Evolutionary conservation across 2,113 vertebrate species (phyloP), one percentile per base, ranked within the genome.

Genomic region (Pterocles orientalis): DNA sequence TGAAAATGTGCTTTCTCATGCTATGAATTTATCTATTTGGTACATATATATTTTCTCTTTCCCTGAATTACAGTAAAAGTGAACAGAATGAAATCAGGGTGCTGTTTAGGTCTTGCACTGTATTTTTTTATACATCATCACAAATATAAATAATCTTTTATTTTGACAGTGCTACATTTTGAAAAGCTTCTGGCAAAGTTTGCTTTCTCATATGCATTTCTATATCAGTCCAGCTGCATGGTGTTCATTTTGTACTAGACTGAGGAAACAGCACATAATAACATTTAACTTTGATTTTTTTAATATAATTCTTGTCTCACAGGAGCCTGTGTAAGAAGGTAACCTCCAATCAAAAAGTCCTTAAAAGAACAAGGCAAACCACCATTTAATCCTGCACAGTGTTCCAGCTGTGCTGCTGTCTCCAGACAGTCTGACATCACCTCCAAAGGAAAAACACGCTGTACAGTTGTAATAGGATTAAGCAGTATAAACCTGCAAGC

Each of bases 381-480:
- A 33, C 10, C 28, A 20, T 82, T 95, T 79, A 70, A 84, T 73
- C 70, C 64, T 72, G 58, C 66, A 31, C 19, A 70, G 51, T 33
- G n/a, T 51, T 94, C 57, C 69, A 88, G 56, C 58, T 92, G 89
- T 78, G 72, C 68, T 81, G 88, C 90, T 85, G 80, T 62, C 69
- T 95, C 77, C 81, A 79, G 77, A 48, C 15, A 68, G 56, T 69
- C 91, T 62, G 86, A 70, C 86, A 91, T 69, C 86, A 81, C 84
- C 47, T 69, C 61, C 69, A 92, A 65, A 66, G 76, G 73, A 72
- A 90, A 95, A 88, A 62, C 83, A 78, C 5, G 64, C 85, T 80
- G 65, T 41, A 90, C 61, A 53, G 39, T 43, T 82, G 56, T 94
- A 95, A 94, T 86, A 88, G 75, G 92, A 97, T 96, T 94, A 95